These are phyloP conservation scores for Ichneumoninae sp. DNA, from an alignment of 2,888 invertebrate species.

Conservation along the genomic window DNA sequence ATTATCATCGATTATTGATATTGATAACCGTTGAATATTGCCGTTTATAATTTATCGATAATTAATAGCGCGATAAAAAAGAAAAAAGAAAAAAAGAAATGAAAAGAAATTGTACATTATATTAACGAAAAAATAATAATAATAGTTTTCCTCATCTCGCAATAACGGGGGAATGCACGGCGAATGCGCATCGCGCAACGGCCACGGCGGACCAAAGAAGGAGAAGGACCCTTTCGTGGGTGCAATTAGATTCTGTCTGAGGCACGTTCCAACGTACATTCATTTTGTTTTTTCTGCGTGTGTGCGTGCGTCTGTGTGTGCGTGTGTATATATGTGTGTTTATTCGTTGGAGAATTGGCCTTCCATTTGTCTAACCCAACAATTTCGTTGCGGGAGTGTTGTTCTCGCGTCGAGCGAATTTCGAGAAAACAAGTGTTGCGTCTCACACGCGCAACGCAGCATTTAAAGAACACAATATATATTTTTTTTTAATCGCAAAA, in stretches of 20 bases:
- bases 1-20: constrained; percentile 67
- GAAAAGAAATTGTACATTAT: constrained; percentile 74
- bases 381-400: constrained; percentile 47
- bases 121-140: constrained; percentile 60
- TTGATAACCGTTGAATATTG: constrained; percentile 61
- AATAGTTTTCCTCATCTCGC: constrained; percentile 73
- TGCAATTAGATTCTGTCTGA: constrained; percentile 63
- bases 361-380: constrained; percentile 24
- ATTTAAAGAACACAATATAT: constrained; percentile 19
- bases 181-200: constrained; percentile 63
- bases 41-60: constrained; percentile 62
- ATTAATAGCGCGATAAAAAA: constrained; percentile 30
- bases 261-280: constrained; percentile 52
- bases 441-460: constrained; percentile 14
- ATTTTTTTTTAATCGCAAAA: constrained; percentile 16
- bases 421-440: constrained; percentile 30
- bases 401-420: constrained; percentile 40
- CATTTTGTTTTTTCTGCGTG: constrained; percentile 27
- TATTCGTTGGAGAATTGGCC: constrained; percentile 35
- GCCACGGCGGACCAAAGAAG: constrained; percentile 80
- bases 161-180: constrained; percentile 73
- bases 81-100: constrained; percentile 35
- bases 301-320: not conserved
- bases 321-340: constrained; percentile 20
- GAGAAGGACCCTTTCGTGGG: constrained; percentile 58